Evolutionary conservation across 2,888 invertebrate genomes (phyloP), one percentile per base, ranked within the genome.

Genomic region (Cecidostiba fungosa): DNA sequence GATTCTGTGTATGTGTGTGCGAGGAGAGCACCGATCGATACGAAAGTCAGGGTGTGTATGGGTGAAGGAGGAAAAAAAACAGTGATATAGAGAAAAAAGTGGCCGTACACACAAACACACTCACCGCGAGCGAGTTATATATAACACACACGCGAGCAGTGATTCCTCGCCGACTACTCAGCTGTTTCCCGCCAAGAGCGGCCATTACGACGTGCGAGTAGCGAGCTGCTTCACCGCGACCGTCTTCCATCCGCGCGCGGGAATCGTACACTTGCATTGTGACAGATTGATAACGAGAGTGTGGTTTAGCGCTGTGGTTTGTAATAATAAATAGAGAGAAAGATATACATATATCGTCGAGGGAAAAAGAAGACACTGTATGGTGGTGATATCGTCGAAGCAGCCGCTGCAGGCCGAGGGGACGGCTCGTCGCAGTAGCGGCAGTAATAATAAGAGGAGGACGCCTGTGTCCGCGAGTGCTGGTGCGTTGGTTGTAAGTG

Each of bases 141-240:
- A 26, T 16, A n/a, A n/a, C n/a, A n/a, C n/a, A n/a, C n/a, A 32
- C 32, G 70, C 19, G n/a, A 39, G 70, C 36, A 36, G n/a, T 19
- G 29, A n/a, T 54, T 54, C 19, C 32, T 59, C 39, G 36, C 62
- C 59, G 91, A 91, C 94, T 94, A 94, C 95, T 95, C 95, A 95
- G 95, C 95, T 95, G 95, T 95, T 95, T 95, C 95, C 95, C 95
- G 95, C 95, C 95, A 95, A 95, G 95, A 94, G 94, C 89, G 89
- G 90, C 89, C 66, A 66, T 66, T 66, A 29, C 66, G 26, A 62
- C 23, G 23, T 59, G 10, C 59, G 62, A 19, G 66, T 12, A 43
- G 43, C 10, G 12, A 43, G 43, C 43, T 12, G 43, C 8, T 1
- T 12, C 43, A 43, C 54, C 54, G 54, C 54, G 54, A 59, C n/a